These are phyloP conservation scores for Orthosia gracilis DNA, from an alignment of 2,888 invertebrate genomes.

Conservation along the genomic window DNA sequence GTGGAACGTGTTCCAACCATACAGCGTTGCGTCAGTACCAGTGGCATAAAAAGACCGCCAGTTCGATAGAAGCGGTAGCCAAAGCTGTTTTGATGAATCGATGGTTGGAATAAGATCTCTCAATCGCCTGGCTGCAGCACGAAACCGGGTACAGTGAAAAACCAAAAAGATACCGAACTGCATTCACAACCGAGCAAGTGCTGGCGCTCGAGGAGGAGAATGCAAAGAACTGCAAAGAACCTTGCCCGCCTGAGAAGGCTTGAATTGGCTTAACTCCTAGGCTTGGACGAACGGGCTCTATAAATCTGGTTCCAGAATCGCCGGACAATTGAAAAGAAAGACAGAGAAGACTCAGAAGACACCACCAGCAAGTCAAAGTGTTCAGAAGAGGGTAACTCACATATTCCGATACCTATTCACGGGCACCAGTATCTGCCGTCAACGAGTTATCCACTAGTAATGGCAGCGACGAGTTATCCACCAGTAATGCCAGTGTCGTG, in stretches of 20 bases:
- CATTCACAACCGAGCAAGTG: slow-evolving; percentile 94
- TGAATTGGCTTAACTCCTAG: slow-evolving; percentile 86
- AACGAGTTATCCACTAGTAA: too few relatives aligned
- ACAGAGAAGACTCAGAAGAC: slow-evolving; percentile 81
- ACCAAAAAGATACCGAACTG: slow-evolving; percentile 94
- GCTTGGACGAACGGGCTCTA: slow-evolving; percentile 87
- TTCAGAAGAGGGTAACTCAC: slow-evolving; percentile 23
- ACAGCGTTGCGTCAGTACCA: not conserved
- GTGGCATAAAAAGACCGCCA: not conserved
- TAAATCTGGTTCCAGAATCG: slow-evolving; percentile 97
- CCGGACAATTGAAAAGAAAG: slow-evolving; percentile 94
- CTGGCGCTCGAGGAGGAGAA: slow-evolving; percentile 95
- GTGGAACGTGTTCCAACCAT: too few relatives aligned
- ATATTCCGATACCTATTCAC: slow-evolving; percentile 45
- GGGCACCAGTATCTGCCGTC: slow-evolving; percentile 51
- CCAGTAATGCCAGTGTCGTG: too few relatives aligned
- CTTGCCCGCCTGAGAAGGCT: slow-evolving; percentile 94
- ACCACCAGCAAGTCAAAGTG: slow-evolving; percentile 74
- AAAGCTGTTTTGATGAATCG: slow-evolving; percentile 23
- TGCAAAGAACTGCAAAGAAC: slow-evolving; percentile 92
- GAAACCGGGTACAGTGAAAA: slow-evolving; percentile 72
- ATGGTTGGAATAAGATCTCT: slow-evolving; percentile 47
- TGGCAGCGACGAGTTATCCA: too few relatives aligned
- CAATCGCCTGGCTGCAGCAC: slow-evolving; percentile 60
- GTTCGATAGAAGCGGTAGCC: too few relatives aligned